phyloP scores from a whole-genome alignment of 2,888 invertebrate genomes.

The Conomelus anceps region DNA sequence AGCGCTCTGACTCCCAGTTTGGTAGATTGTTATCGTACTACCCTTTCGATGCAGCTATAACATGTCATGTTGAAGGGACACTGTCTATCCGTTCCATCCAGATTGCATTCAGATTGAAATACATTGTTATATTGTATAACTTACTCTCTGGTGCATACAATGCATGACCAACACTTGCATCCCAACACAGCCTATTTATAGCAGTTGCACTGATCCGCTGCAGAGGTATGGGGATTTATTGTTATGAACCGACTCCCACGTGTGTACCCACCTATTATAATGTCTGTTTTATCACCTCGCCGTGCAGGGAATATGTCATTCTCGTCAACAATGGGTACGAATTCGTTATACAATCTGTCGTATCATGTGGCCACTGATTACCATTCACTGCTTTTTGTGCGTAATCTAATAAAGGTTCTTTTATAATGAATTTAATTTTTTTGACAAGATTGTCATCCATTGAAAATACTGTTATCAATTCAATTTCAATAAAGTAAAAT shows the following conservation, averaged over 20 bases:
- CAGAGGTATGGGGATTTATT: neutral
- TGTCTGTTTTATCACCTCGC: neutral
- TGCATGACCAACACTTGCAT: neutral
- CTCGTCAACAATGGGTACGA: neutral
- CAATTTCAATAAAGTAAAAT: no score
- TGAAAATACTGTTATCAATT: no score
- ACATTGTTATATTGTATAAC: neutral
- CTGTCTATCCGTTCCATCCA: neutral
- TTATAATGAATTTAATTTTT: no score
- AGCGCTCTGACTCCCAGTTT: neutral
- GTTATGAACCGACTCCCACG: neutral
- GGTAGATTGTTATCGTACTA: neutral
- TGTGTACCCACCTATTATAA: neutral
- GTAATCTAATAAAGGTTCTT: neutral
- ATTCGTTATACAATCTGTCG: neutral
- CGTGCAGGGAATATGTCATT: neutral
- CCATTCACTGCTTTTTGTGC: no score
- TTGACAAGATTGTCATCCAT: no score
- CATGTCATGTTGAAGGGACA: neutral
- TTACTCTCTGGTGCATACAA: neutral
- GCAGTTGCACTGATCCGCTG: neutral
- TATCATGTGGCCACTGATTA: neutral
- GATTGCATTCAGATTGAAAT: neutral
- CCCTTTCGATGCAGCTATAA: neutral
- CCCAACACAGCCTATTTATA: no score